phyloP scores from a whole-genome alignment of 2,888 invertebrate species.

The Bugulina stolonifera region DNA sequence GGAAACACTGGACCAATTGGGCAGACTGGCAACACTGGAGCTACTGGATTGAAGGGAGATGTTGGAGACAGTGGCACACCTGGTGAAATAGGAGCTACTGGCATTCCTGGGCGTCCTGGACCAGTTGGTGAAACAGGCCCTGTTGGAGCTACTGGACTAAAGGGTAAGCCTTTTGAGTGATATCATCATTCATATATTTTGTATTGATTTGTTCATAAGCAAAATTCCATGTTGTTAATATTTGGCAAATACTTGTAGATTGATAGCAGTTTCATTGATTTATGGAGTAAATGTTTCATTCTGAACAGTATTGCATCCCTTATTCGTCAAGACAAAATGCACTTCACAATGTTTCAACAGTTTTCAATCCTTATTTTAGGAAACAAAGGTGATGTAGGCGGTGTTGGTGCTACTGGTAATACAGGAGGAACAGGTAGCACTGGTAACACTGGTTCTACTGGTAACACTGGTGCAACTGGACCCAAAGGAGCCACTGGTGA shows the following conservation, averaged over 20 bases:
- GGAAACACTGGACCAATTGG: conserved; percentile 26
- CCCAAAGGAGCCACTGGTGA: conserved; percentile 26
- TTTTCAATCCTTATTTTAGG: conserved; percentile 7
- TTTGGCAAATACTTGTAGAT: too few species aligned
- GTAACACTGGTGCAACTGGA: conserved; percentile 17
- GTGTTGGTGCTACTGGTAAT: conserved; percentile 10
- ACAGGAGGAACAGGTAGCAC: conserved; percentile 20
- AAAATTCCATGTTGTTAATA: too few species aligned
- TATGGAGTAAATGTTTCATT: too few species aligned
- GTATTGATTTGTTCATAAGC: too few species aligned
- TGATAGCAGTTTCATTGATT: too few species aligned
- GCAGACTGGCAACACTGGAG: background rate
- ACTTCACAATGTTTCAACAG: too few species aligned
- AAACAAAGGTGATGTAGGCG: conserved; percentile 21
- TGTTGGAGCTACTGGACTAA: conserved; percentile 22
- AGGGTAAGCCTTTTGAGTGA: too few species aligned
- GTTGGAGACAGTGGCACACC: background rate
- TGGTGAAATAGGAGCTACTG: conserved; percentile 1
- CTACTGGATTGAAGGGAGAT: conserved; percentile 23
- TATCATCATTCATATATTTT: too few species aligned
- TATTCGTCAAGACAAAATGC: too few species aligned
- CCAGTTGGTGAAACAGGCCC: conserved; percentile 20
- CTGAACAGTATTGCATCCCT: too few species aligned
- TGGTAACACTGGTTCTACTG: conserved; percentile 10
- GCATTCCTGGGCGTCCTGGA: conserved; percentile 20